Base-by-base conservation (phyloP, 1,140 invertebrate genomes). In the Lepidurus couesii region DNA sequence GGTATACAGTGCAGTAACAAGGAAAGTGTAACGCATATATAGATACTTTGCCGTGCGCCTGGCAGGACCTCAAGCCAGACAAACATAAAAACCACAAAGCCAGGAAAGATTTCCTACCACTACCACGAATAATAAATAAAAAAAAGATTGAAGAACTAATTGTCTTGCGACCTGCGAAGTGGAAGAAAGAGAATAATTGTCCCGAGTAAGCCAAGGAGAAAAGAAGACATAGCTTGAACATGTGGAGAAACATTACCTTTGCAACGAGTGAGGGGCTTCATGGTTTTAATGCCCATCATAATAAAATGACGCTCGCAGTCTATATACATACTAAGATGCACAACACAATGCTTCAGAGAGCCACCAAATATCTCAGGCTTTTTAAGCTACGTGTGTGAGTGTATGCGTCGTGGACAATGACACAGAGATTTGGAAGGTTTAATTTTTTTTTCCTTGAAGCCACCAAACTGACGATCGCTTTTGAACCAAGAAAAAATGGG, bases 281-380 rank as follows among this genome's bases (percentile, higher is more conserved):
- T 75, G 75, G 78, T 79, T 79, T 79, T 79, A 79, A 79, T 79
- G 78, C 78, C 78, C 78, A 79, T 79, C 78, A 79, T 79, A 79
- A 79, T 79, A 73, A 79, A 79, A 34, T 75, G 43, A 44, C 73
- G 73, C 24, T 79, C 73, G 44, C 78, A 79, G 78, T 79, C 78
- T 45, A 79, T 79, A 75, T 79, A 79, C 78, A 79, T 79, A 79
- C 65, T 78, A 65, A 65, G 53, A 65, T 21, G 53, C 53, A 65
- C 53, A 65, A 65, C 53, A 65, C 53, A 65, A 65, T 21, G 53
- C 21, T 65, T 65, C 53, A 65, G 53, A 21, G 53, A 65, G 53
- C 13, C 53, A 65, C 53, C 21, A 65, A 65, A 65, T 65, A 65
- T 65, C 53, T n/a, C 53, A 65, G 13, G 16, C 21, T 65, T 21